A percentile compares a stretch with the other conserved stretches of the same genome.
These are phyloP conservation scores for Hirundo rustica DNA, from an alignment of 2,797 vertebrate species.

Conservation along the genomic window DNA sequence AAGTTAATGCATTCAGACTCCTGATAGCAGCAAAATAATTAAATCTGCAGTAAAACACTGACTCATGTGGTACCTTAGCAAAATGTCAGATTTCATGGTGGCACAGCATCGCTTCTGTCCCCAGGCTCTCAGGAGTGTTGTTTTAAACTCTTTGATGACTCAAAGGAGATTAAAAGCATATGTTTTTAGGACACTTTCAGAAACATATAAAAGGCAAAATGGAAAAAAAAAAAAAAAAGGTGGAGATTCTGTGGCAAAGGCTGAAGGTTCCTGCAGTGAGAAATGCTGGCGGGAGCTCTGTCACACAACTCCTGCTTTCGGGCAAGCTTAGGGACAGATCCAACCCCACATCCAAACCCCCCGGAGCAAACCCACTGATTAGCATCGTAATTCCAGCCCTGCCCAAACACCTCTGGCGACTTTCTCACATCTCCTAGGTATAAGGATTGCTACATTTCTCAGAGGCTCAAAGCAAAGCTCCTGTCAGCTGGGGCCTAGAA, in stretches of 20 bases:
- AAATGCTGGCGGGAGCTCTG: not conserved
- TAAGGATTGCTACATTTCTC: not conserved
- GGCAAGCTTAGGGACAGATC: not conserved
- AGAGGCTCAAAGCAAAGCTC: not conserved
- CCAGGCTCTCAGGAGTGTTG: not conserved
- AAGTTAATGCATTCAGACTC: not conserved
- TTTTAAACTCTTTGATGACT: constrained; percentile 17
- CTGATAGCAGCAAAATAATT: constrained; percentile 25
- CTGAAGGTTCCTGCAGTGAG: not conserved
- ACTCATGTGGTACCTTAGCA: constrained; percentile 3
- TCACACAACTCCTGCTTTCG: not conserved
- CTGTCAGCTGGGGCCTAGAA: not conserved
- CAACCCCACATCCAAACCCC: not conserved
- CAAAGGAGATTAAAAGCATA: not conserved
- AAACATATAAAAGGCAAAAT: not conserved
- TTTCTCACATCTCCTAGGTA: not conserved
- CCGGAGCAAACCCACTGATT: not conserved
- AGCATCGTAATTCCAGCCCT: not conserved
- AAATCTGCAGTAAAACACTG: constrained; percentile 2
- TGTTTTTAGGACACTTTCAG: not conserved
- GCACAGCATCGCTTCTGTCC: not conserved
- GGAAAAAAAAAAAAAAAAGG: not conserved
- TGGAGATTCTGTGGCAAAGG: not conserved
- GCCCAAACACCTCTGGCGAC: not conserved
- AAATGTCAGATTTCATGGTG: constrained; percentile 18